These are phyloP conservation scores for Crotalus viridis DNA, from an alignment of 2,113 vertebrate genomes.

Conservation along the genomic window DNA sequence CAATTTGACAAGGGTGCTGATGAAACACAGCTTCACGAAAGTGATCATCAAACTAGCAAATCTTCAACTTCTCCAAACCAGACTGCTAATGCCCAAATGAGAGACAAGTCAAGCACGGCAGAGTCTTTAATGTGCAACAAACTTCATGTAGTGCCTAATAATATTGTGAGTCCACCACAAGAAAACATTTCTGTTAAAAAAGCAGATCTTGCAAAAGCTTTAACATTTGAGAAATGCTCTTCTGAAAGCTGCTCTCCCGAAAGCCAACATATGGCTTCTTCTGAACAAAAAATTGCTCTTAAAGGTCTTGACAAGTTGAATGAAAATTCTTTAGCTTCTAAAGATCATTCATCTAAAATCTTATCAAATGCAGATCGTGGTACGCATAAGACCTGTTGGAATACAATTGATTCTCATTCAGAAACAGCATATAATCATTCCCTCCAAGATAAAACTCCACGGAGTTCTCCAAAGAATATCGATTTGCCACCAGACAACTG, in stretches of 20 bases:
- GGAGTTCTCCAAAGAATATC: conserved; percentile 75
- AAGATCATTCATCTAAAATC: conserved; percentile 63
- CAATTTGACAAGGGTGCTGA: conserved; percentile 65
- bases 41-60: conserved; percentile 63
- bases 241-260: conserved; percentile 62
- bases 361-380: conserved; percentile 54
- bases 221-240: conserved; percentile 65
- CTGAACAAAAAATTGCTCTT: conserved; percentile 64
- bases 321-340: conserved; percentile 64
- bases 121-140: conserved; percentile 70
- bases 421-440: conserved; percentile 69
- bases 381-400: conserved; percentile 62
- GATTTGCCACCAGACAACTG: conserved; percentile 69
- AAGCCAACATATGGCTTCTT: conserved; percentile 46
- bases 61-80: conserved; percentile 57
- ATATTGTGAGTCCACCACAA: conserved; percentile 70
- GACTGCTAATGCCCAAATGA: conserved; percentile 62
- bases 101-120: conserved; percentile 66
- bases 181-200: conserved; percentile 66
- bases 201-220: conserved; percentile 66
- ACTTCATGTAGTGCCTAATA: conserved; percentile 79
- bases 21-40: conserved; percentile 65
- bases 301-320: conserved; percentile 58
- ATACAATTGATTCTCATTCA: conserved; percentile 58
- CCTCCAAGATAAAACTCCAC: conserved; percentile 70